A percentile compares a stretch with the other conserved stretches of the same genome.
Evolutionary conservation across 2,888 invertebrate genomes (phyloP).

Genomic region (Meloe dianella): DNA sequence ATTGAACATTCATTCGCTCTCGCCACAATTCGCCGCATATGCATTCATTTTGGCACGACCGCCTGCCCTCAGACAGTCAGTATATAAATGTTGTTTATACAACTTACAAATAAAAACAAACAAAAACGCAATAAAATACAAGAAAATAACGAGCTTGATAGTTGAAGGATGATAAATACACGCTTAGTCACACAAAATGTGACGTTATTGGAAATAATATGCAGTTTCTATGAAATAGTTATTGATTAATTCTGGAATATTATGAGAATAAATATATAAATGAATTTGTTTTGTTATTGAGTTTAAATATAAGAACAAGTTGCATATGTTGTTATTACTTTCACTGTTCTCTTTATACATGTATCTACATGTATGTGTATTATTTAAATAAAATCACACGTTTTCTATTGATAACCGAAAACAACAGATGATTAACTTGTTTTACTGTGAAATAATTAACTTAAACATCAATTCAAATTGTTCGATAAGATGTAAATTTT

Average conservation of each 20-base stretch:
- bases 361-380: background rate
- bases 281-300: background rate
- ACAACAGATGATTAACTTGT: background rate
- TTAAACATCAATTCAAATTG: background rate
- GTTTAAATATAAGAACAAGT: background rate
- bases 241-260: background rate
- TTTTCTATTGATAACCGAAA: conserved; percentile 5
- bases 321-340: background rate
- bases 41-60: too few relatives aligned
- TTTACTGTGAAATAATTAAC: background rate
- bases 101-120: too few relatives aligned
- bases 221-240: too few relatives aligned
- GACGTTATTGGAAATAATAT: too few relatives aligned
- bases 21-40: too few relatives aligned
- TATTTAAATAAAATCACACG: background rate
- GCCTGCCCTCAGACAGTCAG: too few relatives aligned
- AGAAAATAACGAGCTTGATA: too few relatives aligned
- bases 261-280: background rate
- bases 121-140: too few relatives aligned
- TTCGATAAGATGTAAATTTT: background rate
- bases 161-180: too few relatives aligned
- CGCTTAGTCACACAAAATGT: too few relatives aligned
- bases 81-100: too few relatives aligned
- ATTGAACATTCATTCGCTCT: too few relatives aligned
- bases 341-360: conserved; percentile 1